A percentile compares a stretch with the other conserved stretches of the same genome.
Conservation (phyloP, 2,113 vertebrate species). For the Bubalus kerabau region DNA sequence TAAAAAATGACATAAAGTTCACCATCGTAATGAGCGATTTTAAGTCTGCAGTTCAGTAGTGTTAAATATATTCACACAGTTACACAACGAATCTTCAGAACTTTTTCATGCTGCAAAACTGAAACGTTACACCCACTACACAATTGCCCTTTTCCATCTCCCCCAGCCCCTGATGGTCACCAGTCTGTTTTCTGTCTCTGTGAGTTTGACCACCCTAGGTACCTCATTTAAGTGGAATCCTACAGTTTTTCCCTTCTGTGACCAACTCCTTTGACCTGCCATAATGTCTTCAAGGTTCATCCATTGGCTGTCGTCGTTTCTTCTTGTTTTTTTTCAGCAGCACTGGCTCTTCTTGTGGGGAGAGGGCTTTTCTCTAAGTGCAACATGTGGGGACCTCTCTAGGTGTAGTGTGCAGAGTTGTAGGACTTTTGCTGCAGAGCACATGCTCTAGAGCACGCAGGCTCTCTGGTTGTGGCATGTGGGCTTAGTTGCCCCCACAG, state of each 20-base stretch:
- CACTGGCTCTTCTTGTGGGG: neutral
- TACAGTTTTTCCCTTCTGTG: neutral
- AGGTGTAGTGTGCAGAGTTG: neutral
- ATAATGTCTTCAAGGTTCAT: neutral
- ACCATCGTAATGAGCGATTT: neutral
- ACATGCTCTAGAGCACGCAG: neutral
- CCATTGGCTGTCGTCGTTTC: neutral
- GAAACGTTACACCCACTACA: neutral
- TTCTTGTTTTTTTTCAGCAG: neutral
- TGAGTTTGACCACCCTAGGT: neutral
- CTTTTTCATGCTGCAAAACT: neutral
- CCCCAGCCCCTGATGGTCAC: neutral
- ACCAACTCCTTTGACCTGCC: neutral
- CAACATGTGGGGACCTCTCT: too few relatives aligned
- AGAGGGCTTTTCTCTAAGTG: neutral
- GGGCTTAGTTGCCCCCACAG: neutral
- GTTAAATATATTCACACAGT: neutral
- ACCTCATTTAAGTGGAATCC: neutral
- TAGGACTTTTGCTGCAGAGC: neutral
- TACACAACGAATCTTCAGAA: neutral
- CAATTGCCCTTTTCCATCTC: neutral
- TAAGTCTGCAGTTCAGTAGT: neutral
- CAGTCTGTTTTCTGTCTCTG: neutral
- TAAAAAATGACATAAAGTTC: neutral
- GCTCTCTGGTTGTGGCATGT: neutral